Conservation (phyloP, 2,797 vertebrate species). For the Trachops cirrhosus region DNA sequence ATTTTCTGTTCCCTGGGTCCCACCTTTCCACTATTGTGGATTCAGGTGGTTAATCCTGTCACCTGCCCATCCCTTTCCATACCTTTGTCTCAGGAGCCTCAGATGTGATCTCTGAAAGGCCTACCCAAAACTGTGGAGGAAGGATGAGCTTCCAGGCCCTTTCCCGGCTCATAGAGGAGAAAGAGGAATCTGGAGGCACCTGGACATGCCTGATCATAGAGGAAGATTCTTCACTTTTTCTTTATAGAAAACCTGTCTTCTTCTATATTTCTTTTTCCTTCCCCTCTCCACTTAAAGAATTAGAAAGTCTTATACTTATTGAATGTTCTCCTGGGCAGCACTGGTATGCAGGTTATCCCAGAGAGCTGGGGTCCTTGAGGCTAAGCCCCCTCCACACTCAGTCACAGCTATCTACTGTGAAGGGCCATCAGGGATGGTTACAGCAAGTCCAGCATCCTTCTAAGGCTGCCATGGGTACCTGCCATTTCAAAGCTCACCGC, state of each 20-base stretch:
- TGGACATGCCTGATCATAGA: neutral
- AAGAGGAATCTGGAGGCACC: neutral
- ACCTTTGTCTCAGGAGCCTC: neutral
- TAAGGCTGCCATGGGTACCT: neutral
- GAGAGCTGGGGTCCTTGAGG: neutral
- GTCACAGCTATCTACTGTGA: rapidly evolving
- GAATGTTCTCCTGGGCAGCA: neutral
- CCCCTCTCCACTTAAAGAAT: neutral
- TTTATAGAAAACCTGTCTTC: neutral
- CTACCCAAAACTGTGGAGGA: neutral
- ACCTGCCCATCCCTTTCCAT: neutral
- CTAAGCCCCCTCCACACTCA: neutral
- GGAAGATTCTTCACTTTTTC: neutral
- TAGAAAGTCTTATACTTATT: neutral
- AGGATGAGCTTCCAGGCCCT: neutral
- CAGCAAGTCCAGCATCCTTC: neutral
- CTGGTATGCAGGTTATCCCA: neutral
- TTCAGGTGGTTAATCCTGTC: neutral
- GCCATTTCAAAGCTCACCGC: neutral
- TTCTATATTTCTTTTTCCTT: neutral
- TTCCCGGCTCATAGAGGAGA: neutral
- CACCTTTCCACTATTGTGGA: neutral
- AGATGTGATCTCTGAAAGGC: neutral
- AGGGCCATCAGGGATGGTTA: no score
- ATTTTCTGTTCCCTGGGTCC: neutral